A percentile compares a stretch with the other conserved stretches of the same genome.
These are phyloP conservation scores for Poeciliopsis turneri DNA, from an alignment of 2,797 vertebrate species.

Conservation along the genomic window DNA sequence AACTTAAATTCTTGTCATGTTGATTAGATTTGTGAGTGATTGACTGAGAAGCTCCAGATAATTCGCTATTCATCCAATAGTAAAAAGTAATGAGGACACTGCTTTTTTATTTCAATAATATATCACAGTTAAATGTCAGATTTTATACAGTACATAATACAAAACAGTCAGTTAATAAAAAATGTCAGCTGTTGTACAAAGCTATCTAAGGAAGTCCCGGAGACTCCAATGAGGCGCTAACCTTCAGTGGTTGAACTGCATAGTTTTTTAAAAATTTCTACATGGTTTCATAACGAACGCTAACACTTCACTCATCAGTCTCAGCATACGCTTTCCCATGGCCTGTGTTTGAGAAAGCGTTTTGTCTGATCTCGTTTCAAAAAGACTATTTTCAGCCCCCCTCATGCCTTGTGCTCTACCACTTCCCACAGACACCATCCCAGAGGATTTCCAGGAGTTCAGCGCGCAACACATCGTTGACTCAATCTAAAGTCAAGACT, in stretches of 20 bases:
- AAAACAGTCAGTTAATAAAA: background rate
- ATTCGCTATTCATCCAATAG: background rate
- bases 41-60: background rate
- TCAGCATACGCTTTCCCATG: background rate
- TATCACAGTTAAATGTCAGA: background rate
- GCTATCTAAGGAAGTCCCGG: background rate
- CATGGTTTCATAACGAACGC: background rate
- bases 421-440: constrained; percentile 90
- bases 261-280: background rate
- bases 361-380: constrained; percentile 17
- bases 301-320: background rate
- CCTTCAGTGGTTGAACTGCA: background rate
- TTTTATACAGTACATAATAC: background rate
- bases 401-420: constrained; percentile 9
- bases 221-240: background rate
- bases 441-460: constrained; percentile 98
- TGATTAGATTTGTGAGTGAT: background rate
- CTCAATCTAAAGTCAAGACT: constrained; percentile 75
- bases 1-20: background rate
- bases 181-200: background rate
- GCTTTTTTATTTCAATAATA: background rate
- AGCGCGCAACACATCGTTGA: constrained; percentile 88
- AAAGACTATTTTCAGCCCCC: constrained; percentile 20
- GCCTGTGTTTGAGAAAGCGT: constrained; percentile 10
- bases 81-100: background rate